Conservation (phyloP, 2,888 invertebrate species). For the Microctonus brassicae region DNA sequence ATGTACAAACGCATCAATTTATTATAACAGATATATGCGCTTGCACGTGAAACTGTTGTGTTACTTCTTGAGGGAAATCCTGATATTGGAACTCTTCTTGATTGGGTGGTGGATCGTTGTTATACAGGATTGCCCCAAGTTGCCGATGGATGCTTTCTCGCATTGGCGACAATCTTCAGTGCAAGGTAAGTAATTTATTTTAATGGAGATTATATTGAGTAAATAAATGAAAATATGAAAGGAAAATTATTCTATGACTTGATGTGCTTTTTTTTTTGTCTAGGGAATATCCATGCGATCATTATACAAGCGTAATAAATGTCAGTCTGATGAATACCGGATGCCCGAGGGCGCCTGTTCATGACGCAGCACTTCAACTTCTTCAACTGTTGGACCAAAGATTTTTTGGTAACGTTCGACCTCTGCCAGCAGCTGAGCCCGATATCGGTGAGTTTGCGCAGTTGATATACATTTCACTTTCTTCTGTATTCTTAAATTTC, state of each 20-base stretch:
- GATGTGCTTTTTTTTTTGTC: conserved; percentile 26
- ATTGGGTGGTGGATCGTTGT: conserved; percentile 98
- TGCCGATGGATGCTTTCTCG: conserved; percentile 96
- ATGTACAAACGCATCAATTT: background rate
- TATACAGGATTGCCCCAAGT: conserved; percentile 92
- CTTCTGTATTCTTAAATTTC: background rate
- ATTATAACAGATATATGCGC: conserved; percentile 81
- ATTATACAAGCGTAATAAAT: conserved; percentile 97
- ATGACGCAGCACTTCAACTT: conserved; percentile 94
- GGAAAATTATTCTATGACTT: background rate
- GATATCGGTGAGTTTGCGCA: conserved; percentile 78
- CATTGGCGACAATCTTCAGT: conserved; percentile 96
- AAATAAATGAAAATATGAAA: conserved; percentile 7
- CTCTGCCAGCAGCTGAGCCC: conserved; percentile 78
- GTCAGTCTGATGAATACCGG: conserved; percentile 97
- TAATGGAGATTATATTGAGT: background rate
- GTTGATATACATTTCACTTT: background rate
- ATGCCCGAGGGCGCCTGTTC: conserved; percentile 90
- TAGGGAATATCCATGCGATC: conserved; percentile 97
- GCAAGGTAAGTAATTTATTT: conserved; percentile 77
- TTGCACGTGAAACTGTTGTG: conserved; percentile 95
- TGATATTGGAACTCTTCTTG: conserved; percentile 89
- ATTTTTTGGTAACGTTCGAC: conserved; percentile 89
- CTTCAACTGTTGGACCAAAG: conserved; percentile 94
- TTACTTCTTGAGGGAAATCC: conserved; percentile 95